Percentiles rank a stretch among this genome's conserved stretches.
These are phyloP conservation scores for Gonioctena quinquepunctata DNA, from an alignment of 1,140 invertebrate genomes.

Conservation along the genomic window DNA sequence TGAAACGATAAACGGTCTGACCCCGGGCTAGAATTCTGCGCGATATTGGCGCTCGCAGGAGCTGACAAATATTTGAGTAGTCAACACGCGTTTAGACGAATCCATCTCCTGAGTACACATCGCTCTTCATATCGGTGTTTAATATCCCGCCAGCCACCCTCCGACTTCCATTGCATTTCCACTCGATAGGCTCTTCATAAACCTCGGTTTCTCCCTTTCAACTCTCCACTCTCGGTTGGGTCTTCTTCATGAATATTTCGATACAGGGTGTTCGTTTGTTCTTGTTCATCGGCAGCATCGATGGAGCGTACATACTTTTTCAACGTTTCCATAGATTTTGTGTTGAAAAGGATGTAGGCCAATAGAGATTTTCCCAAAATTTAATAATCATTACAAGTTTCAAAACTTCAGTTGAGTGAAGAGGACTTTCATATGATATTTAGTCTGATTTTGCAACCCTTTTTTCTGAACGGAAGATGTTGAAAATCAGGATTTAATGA, in stretches of 20 bases:
- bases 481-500: too few species aligned
- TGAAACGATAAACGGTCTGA: constrained; percentile 16
- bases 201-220: neutral
- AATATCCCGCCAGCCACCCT: constrained; percentile 37
- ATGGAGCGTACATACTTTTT: too few species aligned
- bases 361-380: too few species aligned
- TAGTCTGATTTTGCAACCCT: too few species aligned
- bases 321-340: too few species aligned
- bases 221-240: neutral
- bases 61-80: constrained; percentile 49
- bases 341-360: too few species aligned
- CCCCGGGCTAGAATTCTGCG: neutral
- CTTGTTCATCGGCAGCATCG: too few species aligned
- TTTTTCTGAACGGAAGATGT: too few species aligned
- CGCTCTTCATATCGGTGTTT: constrained; percentile 50
- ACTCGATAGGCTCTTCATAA: constrained; percentile 1
- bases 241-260: neutral
- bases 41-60: constrained; percentile 16
- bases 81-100: constrained; percentile 46
- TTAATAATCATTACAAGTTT: too few species aligned
- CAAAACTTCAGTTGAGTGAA: too few species aligned
- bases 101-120: constrained; percentile 46
- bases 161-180: constrained; percentile 5
- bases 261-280: too few species aligned
- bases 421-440: too few species aligned